Base-by-base conservation (phyloP, 2,113 vertebrate species). In the Mesitornis unicolor region DNA sequence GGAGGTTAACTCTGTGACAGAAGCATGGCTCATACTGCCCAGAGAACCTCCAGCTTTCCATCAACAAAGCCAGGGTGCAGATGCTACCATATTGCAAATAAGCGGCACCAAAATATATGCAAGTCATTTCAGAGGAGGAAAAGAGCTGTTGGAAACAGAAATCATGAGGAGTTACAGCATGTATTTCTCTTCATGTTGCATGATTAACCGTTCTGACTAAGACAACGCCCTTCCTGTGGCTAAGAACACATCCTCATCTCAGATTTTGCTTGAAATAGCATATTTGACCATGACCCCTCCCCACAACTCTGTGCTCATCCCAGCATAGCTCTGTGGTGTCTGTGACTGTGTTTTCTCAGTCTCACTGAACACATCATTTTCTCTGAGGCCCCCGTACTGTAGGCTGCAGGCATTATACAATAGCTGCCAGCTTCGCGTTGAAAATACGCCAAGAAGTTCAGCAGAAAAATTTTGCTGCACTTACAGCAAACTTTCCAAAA, bases 201-300 rank as follows among this genome's bases (percentile, higher is more conserved):
- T 59, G 97, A 96, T 96, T 94, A 97, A 96, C 93, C 16, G 18
- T 57, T 95, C 68, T 96, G 96, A 97, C 91, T 81, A 95, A 97
- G 89, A 67, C 96, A 97, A 95, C 51, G 21, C 71, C 97, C 93
- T 97, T 97, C 95, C 96, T 96, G 95, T 91, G 94, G 97, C 92
- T 90, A 89, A 95, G 77, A 92, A 92, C 94, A 95, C 90, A 95
- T 90, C 92, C 96, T 96, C 90, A 84, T 91, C 95, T 96, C 81
- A 87, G 80, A 84, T 94, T 87, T 63, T 56, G 94, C 95, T 91
- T 92, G 95, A 97, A 97, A 97, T 90, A 94, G 95, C 8, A 3
- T 71, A 74, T 92, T 78, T 76, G 77, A 75, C 87, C 13, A 15
- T 85, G 57, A 85, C 70, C 51, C 47, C 78, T 88, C 85, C 73